Percentiles rank a stretch among this genome's conserved stretches.
These are phyloP conservation scores for Euleptes europaea DNA, from an alignment of 2,113 vertebrate species.

Conservation along the genomic window DNA sequence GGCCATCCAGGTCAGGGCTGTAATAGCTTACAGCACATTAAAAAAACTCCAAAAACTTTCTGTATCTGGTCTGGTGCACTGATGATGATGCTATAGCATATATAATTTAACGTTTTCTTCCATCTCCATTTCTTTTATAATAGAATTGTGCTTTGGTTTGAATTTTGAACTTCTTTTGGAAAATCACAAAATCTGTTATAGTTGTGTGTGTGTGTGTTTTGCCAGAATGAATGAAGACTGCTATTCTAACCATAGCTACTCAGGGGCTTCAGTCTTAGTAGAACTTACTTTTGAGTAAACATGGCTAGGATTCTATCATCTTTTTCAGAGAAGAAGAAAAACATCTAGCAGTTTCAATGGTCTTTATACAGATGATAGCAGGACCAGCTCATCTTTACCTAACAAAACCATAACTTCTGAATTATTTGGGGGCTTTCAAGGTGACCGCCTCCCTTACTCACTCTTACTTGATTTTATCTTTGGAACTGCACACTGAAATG, in stretches of 20 bases:
- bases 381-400: neutral
- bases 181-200: neutral
- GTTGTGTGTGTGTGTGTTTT: neutral
- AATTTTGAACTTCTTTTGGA: neutral
- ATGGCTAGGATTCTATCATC: no score
- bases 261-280: no score
- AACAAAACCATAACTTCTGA: neutral
- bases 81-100: neutral
- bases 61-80: neutral
- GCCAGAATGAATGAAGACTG: neutral
- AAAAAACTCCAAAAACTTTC: neutral
- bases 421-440: neutral
- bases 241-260: no score
- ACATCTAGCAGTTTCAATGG: neutral
- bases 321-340: neutral
- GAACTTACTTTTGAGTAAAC: no score
- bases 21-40: neutral
- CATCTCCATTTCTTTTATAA: neutral
- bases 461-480: neutral
- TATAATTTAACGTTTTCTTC: constrained; percentile 4
- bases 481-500: neutral
- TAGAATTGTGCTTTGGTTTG: neutral
- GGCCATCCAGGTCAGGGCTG: no score
- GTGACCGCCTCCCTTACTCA: neutral
- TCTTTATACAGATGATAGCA: neutral